phyloP scores from a whole-genome alignment of 2,113 vertebrate genomes.

The Chelonoidis abingdonii region DNA sequence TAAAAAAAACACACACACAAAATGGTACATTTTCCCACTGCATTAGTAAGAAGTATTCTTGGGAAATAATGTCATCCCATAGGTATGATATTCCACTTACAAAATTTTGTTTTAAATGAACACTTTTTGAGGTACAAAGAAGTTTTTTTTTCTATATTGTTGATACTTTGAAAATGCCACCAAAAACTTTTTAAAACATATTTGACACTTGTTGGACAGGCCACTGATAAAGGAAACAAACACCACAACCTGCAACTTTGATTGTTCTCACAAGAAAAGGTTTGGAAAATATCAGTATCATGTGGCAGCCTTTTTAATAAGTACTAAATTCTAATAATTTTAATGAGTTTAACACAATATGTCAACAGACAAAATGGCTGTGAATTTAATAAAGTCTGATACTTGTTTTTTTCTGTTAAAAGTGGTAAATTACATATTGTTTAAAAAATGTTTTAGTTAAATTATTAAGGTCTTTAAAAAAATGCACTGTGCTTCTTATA shows the following conservation, averaged over 20 bases:
- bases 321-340: too few relatives aligned
- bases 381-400: background rate
- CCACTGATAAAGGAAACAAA: background rate
- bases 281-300: too few relatives aligned
- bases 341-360: background rate
- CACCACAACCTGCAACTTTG: background rate
- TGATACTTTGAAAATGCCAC: background rate
- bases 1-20: background rate
- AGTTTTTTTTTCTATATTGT: background rate
- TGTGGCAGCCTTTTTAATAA: background rate
- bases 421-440: too few relatives aligned
- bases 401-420: background rate
- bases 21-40: background rate
- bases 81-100: fast-evolving
- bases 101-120: background rate
- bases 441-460: background rate
- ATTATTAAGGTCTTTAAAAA: background rate
- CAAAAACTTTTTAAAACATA: background rate
- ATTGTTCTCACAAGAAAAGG: background rate
- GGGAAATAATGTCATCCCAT: background rate
- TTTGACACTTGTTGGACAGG: background rate
- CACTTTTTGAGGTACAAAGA: background rate
- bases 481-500: background rate
- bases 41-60: background rate
- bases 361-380: background rate